A percentile compares a stretch with the other conserved stretches of the same genome.
Evolutionary conservation across 2,888 invertebrate species (phyloP).

Genomic region (Caenorhabditis uteleia): DNA sequence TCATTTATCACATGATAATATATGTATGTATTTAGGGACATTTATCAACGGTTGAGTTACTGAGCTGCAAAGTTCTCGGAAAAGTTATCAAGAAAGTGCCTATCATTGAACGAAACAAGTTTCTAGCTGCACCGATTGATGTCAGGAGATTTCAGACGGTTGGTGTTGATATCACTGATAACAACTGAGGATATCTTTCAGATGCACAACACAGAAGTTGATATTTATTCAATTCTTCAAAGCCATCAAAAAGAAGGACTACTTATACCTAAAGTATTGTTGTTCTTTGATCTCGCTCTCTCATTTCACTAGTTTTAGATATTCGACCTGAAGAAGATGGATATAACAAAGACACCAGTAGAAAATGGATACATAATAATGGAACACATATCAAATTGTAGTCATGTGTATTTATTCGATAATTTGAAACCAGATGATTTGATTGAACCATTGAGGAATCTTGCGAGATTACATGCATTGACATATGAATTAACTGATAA

Average conservation of each 20-base stretch:
- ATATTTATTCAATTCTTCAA: conserved; percentile 17
- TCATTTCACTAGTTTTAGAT: conserved; percentile 8
- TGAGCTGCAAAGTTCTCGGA: not conserved
- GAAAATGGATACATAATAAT: conserved; percentile 17
- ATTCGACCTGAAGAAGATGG: conserved; percentile 13
- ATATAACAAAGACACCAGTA: conserved; percentile 1
- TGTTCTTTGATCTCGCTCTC: too few relatives aligned
- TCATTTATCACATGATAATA: not conserved
- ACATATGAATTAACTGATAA: conserved; percentile 3
- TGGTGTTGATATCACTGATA: not conserved
- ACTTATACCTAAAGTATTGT: too few relatives aligned
- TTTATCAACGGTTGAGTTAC: conserved; percentile 3
- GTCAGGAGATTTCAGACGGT: conserved; percentile 10
- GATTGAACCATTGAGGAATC: conserved; percentile 15
- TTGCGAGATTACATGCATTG: conserved; percentile 27
- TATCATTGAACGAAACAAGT: not conserved
- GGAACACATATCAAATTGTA: conserved; percentile 16
- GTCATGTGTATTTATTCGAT: conserved; percentile 9
- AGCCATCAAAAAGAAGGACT: conserved; percentile 1
- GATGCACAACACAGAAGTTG: conserved; percentile 28
- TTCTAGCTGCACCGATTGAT: conserved; percentile 2
- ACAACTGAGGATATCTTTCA: not conserved
- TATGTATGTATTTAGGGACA: not conserved
- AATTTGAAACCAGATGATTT: conserved; percentile 20
- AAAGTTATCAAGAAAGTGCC: not conserved